Evolutionary conservation across 2,113 vertebrate species (phyloP).

Genomic region (Salminus brasiliensis): DNA sequence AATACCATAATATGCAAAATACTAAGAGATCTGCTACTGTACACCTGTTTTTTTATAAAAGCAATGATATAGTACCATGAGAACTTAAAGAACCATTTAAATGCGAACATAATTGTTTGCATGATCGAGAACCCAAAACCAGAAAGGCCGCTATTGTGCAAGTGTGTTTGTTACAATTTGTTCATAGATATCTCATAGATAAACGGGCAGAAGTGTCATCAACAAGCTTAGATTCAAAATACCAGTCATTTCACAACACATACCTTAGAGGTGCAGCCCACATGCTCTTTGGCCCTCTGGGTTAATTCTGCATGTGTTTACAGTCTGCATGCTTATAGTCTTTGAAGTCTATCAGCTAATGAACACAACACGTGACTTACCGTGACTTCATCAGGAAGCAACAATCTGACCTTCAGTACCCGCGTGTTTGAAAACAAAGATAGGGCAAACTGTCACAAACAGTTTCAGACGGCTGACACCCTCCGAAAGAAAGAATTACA

Average conservation of each 20-base stretch:
- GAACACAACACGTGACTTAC: conserved; percentile 27
- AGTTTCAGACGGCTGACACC: neutral
- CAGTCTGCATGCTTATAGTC: neutral
- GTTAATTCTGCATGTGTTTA: conserved; percentile 26
- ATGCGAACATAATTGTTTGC: no score
- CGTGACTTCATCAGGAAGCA: conserved; percentile 27
- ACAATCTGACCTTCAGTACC: conserved; percentile 34
- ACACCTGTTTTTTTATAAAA: no score
- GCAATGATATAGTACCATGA: no score
- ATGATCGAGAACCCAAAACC: no score
- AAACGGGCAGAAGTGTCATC: neutral
- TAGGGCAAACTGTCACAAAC: neutral
- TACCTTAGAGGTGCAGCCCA: neutral
- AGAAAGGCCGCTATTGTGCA: no score
- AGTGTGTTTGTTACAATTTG: no score
- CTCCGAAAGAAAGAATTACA: neutral
- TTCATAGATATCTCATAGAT: no score
- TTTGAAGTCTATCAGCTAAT: neutral
- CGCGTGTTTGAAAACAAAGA: conserved; percentile 20
- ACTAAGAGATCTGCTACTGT: no score
- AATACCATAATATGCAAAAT: no score
- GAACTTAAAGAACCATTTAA: no score
- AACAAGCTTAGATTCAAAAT: neutral
- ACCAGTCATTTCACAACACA: neutral
- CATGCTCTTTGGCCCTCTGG: neutral